Evolutionary conservation across 2,888 invertebrate genomes (phyloP), one percentile per base, ranked within the genome.

Genomic region (Pterostichus madidus): DNA sequence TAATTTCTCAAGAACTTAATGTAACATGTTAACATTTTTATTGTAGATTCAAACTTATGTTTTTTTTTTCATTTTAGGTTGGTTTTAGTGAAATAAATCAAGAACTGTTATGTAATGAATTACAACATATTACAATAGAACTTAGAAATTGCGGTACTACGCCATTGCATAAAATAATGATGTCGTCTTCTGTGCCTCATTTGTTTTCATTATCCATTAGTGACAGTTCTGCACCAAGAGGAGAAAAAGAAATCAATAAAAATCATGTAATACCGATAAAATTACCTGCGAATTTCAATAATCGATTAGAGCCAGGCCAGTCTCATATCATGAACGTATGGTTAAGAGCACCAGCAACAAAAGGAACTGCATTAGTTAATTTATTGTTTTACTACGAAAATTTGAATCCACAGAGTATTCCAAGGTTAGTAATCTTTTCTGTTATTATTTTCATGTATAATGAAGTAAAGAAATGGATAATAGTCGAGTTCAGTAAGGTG

Each of bases 371-470:
- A 85, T 89, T 91, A 4, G 89, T 96, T 59, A 93, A 95, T 87
- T 89, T 96, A 85, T 90, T 96, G 71, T 94, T 96, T 88, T 96
- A 95, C 88, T 96, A 95, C 87, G 94, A 94, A 86, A 92, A 93
- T 88, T 86, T 88, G 39, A 85, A 87, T 84, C 82, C 84, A 39
- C 86, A 84, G 68, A 86, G 87, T 84, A 86, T 88, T 76, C 90
- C 90, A 15, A 89, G 87, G 89, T 90, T 86, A 86, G 86, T 17
- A n/a, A 46, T 85, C n/a, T 32, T 11, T 59, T 32, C 52, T 46
- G 68, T 59, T 53, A 64, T 78, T 49, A 8, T 4, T 44, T 44
- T 32, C 68, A 44, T n/a, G n/a, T n/a, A n/a, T n/a, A n/a, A n/a
- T n/a, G n/a, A n/a, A n/a, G n/a, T n/a, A n/a, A n/a, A n/a, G n/a